These are phyloP conservation scores for Blastobasis lacticolella DNA, from an alignment of 2,888 invertebrate genomes.

Conservation along the genomic window DNA sequence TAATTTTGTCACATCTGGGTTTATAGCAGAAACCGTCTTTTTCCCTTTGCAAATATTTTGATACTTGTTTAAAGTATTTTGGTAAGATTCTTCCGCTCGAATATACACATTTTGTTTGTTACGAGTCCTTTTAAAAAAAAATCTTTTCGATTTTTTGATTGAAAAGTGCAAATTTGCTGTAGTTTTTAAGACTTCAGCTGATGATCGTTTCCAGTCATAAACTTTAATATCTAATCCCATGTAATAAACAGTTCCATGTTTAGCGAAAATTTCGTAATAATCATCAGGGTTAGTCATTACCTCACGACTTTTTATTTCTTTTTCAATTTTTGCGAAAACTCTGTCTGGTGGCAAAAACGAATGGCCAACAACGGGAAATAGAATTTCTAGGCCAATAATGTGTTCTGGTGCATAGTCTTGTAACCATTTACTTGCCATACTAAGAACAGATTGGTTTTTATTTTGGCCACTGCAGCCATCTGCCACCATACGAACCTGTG, in stretches of 20 bases:
- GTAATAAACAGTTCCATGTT: conserved; percentile 10
- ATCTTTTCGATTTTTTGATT: conserved; percentile 13
- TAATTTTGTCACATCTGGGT: conserved; percentile 8
- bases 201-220: conserved; percentile 9
- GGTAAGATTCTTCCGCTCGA: conserved; percentile 12
- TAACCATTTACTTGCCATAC: conserved; percentile 22
- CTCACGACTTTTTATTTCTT: conserved; percentile 13
- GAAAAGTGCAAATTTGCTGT: conserved; percentile 10
- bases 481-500: conserved; percentile 12
- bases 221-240: conserved; percentile 8
- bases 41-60: conserved; percentile 12
- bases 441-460: conserved; percentile 18
- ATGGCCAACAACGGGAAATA: conserved; percentile 20
- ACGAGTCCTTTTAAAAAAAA: conserved; percentile 12
- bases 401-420: conserved; percentile 11
- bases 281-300: conserved; percentile 11
- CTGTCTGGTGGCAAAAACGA: conserved; percentile 19
- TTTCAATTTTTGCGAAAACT: conserved; percentile 19
- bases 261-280: conserved; percentile 13
- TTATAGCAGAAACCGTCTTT: conserved; percentile 8
- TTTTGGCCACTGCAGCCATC: conserved; percentile 19
- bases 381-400: conserved; percentile 14
- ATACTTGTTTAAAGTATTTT: conserved; percentile 5
- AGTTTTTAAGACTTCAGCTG: conserved; percentile 9
- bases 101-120: conserved; percentile 11